Conservation (phyloP, 2,888 invertebrate species). For the Amblyteles armatorius region DNA sequence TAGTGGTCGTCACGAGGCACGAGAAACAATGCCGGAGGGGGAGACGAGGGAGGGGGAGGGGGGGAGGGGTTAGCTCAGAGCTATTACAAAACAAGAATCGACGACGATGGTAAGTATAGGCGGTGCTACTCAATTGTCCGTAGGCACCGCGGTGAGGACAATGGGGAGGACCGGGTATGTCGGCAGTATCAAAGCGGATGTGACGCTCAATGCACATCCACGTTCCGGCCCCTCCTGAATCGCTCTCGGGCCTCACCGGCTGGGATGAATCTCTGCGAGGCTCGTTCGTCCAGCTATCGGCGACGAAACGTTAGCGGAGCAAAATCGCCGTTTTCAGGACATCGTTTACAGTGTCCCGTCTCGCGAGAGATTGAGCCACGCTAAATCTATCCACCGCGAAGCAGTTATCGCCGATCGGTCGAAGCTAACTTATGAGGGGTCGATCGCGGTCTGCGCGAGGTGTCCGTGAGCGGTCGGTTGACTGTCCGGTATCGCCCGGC, state of each 20-base stretch:
- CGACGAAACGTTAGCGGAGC: conserved; percentile 20
- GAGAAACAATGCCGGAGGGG: conserved; percentile 43
- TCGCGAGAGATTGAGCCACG: background rate
- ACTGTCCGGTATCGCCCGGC: no score
- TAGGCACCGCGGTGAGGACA: conserved; percentile 61
- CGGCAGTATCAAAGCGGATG: conserved; percentile 72
- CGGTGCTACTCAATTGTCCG: conserved; percentile 65
- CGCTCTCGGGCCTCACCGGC: conserved; percentile 3
- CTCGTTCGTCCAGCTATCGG: conserved; percentile 8
- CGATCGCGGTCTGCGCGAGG: no score
- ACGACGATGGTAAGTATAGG: conserved; percentile 66
- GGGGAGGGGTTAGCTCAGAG: background rate
- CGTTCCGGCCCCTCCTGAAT: conserved; percentile 11
- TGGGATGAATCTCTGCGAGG: conserved; percentile 8
- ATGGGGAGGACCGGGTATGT: conserved; percentile 67
- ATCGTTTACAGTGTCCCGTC: background rate
- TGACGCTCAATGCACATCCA: conserved; percentile 59
- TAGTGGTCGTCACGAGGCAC: conserved; percentile 19
- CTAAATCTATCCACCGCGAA: background rate
- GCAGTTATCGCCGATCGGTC: background rate
- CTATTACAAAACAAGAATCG: conserved; percentile 69
- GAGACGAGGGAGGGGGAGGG: background rate
- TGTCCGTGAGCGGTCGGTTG: no score
- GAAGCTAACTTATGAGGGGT: no score
- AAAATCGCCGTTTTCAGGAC: conserved; percentile 6